Evolutionary conservation across 2,113 vertebrate species (phyloP).

Genomic region (Nothocercus julius): DNA sequence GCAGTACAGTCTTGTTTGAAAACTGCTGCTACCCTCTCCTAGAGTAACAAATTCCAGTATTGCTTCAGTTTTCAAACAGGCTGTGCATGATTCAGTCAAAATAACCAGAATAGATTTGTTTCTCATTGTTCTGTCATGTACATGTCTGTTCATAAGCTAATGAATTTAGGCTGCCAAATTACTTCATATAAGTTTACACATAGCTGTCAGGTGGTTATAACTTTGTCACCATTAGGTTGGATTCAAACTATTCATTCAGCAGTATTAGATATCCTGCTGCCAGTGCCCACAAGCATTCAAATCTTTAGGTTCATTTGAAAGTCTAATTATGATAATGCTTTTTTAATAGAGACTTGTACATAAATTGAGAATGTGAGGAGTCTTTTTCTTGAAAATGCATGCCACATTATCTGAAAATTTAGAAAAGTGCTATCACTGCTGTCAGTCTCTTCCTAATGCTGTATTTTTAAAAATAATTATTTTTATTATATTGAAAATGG

Average conservation of each 20-base stretch:
- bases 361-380: not conserved
- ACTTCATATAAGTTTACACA: not conserved
- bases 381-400: not conserved
- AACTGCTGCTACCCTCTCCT: not conserved
- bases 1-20: not conserved
- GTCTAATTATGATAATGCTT: not conserved
- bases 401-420: not conserved
- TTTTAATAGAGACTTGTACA: not conserved
- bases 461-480: not conserved
- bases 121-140: not conserved
- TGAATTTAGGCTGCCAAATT: not conserved
- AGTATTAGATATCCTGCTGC: not conserved
- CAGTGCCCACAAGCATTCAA: not conserved
- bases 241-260: not conserved
- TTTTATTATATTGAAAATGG: not conserved
- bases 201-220: not conserved
- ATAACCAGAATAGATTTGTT: not conserved
- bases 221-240: not conserved
- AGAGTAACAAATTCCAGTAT: not conserved
- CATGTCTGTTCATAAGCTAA: not conserved
- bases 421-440: not conserved
- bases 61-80: not conserved
- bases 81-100: not conserved
- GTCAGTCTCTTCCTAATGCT: not conserved
- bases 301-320: not conserved